phyloP scores from a whole-genome alignment of 23 tunicate species.

The Ciona savignyi region DNA sequence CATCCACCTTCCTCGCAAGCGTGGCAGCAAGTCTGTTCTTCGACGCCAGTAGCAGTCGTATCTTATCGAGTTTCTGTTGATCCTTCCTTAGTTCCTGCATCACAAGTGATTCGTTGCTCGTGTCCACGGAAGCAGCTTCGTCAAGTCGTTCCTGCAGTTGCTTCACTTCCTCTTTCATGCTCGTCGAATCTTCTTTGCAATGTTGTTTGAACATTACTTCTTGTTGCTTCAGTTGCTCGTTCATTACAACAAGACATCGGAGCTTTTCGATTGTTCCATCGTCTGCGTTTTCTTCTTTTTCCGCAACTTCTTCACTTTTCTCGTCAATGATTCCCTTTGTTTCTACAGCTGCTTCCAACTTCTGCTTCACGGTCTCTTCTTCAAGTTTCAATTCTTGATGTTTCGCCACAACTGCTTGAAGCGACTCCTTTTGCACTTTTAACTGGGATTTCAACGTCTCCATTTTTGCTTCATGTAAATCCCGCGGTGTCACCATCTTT shows the following conservation, averaged over 20 bases:
- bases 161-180: constrained; percentile 41
- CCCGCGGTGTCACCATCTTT: constrained; percentile 14
- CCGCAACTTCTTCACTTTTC: constrained; percentile 45
- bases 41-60: constrained; percentile 55
- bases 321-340: constrained; percentile 26
- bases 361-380: constrained; percentile 10
- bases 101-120: constrained; percentile 44
- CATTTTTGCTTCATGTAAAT: constrained; percentile 14
- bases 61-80: constrained; percentile 52
- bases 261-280: constrained; percentile 31
- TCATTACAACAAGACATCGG: constrained; percentile 36
- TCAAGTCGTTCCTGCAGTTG: constrained; percentile 21
- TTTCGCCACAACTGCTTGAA: constrained; percentile 9
- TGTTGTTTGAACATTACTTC: constrained; percentile 60
- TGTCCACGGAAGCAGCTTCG: constrained; percentile 12
- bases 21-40: constrained; percentile 63
- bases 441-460: constrained; percentile 16
- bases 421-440: not conserved
- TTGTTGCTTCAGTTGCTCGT: constrained; percentile 72
- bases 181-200: constrained; percentile 67
- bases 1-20: constrained; percentile 72
- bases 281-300: constrained; percentile 60
- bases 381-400: not conserved
- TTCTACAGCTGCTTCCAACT: constrained; percentile 7
- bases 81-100: constrained; percentile 60